Evolutionary conservation across 2,888 invertebrate genomes (phyloP), one percentile per base, ranked within the genome.

Genomic region (Mesorhabditis spiculigera): DNA sequence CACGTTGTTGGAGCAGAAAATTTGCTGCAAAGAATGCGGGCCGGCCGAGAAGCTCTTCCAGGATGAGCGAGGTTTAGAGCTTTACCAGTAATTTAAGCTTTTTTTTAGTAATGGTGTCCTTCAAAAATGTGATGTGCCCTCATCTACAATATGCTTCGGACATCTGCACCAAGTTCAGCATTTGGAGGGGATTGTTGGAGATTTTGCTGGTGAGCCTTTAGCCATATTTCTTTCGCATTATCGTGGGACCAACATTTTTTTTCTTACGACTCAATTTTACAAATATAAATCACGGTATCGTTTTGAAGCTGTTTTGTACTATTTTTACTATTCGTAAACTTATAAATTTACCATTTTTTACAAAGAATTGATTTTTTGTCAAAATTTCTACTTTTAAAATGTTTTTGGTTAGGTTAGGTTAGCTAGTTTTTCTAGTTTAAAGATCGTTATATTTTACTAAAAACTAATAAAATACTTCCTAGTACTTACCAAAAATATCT

Each of bases 71-170:
- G 42, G 68, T 66, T 43, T 45, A 63, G 3, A 63, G n/a, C 10
- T 41, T 10, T 62, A 68, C 45, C 50, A 45, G n/a, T 41, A 41
- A 58, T 6, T 69, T 28, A 13, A 68, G n/a, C n/a, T n/a, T 1
- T 50, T 50, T 50, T 50, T n/a, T n/a, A 50, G 58, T 50, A 3
- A 50, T 72, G 50, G 74, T 85, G 13, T 78, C 78, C n/a, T 85
- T 85, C 75, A 85, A 85, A 69, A 85, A 85, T 69, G 78, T 82
- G 66, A 71, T 85, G 5, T 85, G 85, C 65, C 81, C 85, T 0
- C 85, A 85, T 77, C 68, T 85, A 10, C 73, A 77, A n/a, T 85
- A 81, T 68, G 82, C 81, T 16, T 75, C 66, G 44, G 76, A 77
- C 44, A 76, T 73, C 4, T 72, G 75, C 50, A 73, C 81, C 70